These are phyloP conservation scores for Drosophila setosimentum DNA, from an alignment of 2,888 invertebrate genomes.

Conservation along the genomic window DNA sequence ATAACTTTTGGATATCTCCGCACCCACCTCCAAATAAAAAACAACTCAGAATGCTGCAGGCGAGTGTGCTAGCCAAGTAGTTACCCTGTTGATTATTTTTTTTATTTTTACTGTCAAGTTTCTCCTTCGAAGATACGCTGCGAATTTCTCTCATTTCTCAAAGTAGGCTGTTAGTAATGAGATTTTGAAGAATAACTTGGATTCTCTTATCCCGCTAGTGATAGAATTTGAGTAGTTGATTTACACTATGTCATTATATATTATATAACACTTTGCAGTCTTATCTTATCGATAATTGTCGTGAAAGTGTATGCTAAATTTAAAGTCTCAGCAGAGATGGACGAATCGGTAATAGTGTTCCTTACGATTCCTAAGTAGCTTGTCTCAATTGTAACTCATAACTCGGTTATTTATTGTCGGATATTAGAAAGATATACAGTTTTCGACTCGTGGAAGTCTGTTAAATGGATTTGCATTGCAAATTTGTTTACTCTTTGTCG, in stretches of 20 bases:
- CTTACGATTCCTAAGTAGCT: not conserved
- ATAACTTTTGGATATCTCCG: slow-evolving; percentile 55
- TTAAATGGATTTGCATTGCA: not conserved
- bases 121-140: too few species aligned
- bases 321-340: not conserved
- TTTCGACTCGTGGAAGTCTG: not conserved
- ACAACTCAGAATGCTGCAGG: not conserved
- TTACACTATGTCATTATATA: too few species aligned
- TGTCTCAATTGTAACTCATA: too few species aligned
- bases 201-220: too few species aligned
- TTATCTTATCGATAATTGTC: too few species aligned
- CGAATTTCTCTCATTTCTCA: too few species aligned
- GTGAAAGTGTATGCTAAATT: too few species aligned
- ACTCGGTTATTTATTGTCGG: not conserved
- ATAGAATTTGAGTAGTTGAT: too few species aligned
- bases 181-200: too few species aligned
- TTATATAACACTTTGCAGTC: too few species aligned
- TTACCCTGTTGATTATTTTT: not conserved
- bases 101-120: not conserved
- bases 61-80: not conserved
- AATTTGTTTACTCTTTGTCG: too few species aligned
- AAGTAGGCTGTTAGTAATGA: too few species aligned
- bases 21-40: not conserved
- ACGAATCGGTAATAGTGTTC: not conserved
- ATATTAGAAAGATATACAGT: not conserved